These are phyloP conservation scores for Amphilophus citrinellus DNA, from an alignment of 2,113 vertebrate species.

Conservation along the genomic window DNA sequence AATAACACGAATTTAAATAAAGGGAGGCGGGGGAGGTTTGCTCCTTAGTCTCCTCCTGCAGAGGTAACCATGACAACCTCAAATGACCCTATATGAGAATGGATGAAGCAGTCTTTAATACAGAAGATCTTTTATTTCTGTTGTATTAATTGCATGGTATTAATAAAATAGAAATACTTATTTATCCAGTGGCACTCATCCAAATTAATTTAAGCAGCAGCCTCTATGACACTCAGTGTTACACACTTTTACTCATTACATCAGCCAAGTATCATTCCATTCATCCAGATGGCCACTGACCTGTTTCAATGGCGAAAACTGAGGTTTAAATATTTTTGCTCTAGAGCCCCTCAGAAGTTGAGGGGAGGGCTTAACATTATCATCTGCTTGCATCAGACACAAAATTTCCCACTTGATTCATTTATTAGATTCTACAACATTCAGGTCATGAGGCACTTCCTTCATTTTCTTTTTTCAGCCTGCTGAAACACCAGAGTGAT, in stretches of 20 bases:
- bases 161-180: neutral
- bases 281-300: neutral
- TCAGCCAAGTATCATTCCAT: neutral
- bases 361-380: neutral
- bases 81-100: constrained; percentile 45
- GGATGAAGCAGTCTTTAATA: constrained; percentile 37
- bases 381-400: neutral
- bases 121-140: neutral
- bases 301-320: neutral
- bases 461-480: neutral
- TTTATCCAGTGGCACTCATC: neutral
- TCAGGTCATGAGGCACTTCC: neutral
- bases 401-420: constrained; percentile 14
- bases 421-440: constrained; percentile 19
- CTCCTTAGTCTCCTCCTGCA: constrained; percentile 49
- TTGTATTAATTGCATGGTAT: neutral
- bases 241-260: neutral
- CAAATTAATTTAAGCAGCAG: neutral
- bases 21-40: constrained; percentile 15
- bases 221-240: neutral
- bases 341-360: neutral
- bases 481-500: neutral
- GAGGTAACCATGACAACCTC: constrained; percentile 75
- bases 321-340: neutral
- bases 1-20: constrained; percentile 63